These are phyloP conservation scores for Lutjanus argentimaculatus DNA, from an alignment of 2,797 vertebrate species.

Conservation along the genomic window DNA sequence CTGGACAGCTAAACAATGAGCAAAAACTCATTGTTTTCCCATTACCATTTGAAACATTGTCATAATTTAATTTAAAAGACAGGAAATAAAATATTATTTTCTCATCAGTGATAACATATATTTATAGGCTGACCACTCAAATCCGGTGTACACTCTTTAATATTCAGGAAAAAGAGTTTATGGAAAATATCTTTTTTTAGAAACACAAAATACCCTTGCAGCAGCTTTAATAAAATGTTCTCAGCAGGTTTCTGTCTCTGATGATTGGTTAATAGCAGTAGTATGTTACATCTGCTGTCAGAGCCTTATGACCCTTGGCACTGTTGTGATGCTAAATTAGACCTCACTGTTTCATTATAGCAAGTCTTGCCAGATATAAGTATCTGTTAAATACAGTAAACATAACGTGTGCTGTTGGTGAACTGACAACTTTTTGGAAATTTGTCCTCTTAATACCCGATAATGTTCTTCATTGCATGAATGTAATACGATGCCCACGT, in stretches of 20 bases:
- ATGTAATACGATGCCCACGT: constrained; percentile 17
- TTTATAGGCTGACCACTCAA: no score
- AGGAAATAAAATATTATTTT: background rate
- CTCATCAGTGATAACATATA: background rate
- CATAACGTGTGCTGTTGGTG: background rate
- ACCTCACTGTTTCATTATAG: background rate
- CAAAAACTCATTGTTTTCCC: background rate
- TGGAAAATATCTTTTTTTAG: background rate
- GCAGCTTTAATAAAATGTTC: background rate
- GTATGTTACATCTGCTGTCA: background rate
- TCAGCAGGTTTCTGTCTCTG: background rate
- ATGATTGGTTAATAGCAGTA: background rate
- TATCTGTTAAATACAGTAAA: background rate
- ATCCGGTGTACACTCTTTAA: background rate
- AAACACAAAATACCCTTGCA: background rate
- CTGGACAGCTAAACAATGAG: background rate
- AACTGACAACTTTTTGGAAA: background rate
- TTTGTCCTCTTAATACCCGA: background rate
- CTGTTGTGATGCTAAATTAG: background rate
- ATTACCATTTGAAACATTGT: background rate
- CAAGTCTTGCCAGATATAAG: no score
- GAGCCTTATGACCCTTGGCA: background rate
- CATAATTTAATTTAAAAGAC: background rate
- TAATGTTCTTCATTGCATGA: background rate
- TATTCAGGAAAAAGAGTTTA: background rate